Evolutionary conservation across 2,797 vertebrate species (phyloP), one percentile per base, ranked within the genome.

Genomic region (Sebastes vulpes): DNA sequence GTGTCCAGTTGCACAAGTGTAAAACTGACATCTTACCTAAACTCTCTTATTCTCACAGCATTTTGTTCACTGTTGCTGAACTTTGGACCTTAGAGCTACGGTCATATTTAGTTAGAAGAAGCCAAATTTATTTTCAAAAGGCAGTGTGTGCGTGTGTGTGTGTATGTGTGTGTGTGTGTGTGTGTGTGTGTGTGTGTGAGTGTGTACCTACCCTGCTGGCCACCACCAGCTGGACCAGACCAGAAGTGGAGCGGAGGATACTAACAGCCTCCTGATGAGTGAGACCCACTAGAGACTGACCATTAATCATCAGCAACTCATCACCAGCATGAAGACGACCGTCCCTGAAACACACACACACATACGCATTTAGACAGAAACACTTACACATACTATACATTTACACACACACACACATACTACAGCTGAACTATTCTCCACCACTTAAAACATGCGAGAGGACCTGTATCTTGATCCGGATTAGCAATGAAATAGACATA

Each of bases 241-340:
- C 98, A 8, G 95, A 92, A 0, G 97, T 92, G 0, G 97, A 96
- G 29, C 98, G 97, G 21, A 99, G 97, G 60, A 98, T 92, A 25
- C 91, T 92, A 65, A 99, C 98, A 0, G 98, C 98, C 16, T 99
- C 98, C 91, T 98, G 97, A 72, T 99, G 98, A 46, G 98, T 98
- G 1, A 99, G 97, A 26, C 98, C 98, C 61, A 99, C 96, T 92
- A 99, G 90, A 0, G 98, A 98, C 90, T 97, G 97, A 73, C 98
- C 97, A 20, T 99, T 99, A 85, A 99, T 97, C 96, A 99, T 99
- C 88, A 99, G 95, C 73, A 99, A 93, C 93, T 99, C 98, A 0
- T 99, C 98, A 0, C 98, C 98, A 0, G 96, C 92, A 53, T 94
- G 97, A 90, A 99, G 95, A 82, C 98, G 97, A 21, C 98, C 97